phyloP scores from a whole-genome alignment of 2,888 invertebrate genomes.

The Metallyticus violacea region DNA sequence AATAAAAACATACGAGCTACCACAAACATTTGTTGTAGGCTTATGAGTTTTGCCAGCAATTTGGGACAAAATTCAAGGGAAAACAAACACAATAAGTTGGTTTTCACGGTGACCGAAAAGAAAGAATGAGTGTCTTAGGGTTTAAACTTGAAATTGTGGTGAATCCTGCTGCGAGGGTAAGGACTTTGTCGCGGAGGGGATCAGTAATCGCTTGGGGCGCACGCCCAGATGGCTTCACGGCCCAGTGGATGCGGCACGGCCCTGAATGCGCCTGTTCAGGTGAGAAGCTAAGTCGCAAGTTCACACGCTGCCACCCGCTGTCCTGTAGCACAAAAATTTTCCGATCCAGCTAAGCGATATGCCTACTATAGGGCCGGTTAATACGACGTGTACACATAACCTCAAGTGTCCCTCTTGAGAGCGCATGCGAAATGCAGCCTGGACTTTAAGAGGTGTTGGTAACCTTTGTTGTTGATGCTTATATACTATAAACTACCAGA shows the following conservation, averaged over 20 bases:
- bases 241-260: background rate
- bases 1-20: too few species aligned
- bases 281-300: background rate
- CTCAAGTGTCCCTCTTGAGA: background rate
- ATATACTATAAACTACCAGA: background rate
- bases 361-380: too few species aligned
- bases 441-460: background rate
- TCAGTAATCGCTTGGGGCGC: background rate
- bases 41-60: background rate
- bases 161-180: background rate
- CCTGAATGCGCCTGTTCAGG: background rate
- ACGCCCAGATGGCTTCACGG: background rate
- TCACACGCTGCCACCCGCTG: background rate
- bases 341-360: background rate
- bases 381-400: background rate
- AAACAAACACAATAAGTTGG: background rate
- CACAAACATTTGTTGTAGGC: too few species aligned
- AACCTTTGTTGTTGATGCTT: background rate
- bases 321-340: background rate
- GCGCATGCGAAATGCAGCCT: background rate
- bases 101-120: background rate
- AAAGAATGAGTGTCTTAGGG: background rate
- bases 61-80: background rate
- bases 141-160: background rate
- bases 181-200: too few species aligned